Evolutionary conservation across 30 jellyfish, hydroid and myxozoan genomes (phyloP), one percentile per base, ranked within the genome.

Genomic region (Pelagia noctiluca): DNA sequence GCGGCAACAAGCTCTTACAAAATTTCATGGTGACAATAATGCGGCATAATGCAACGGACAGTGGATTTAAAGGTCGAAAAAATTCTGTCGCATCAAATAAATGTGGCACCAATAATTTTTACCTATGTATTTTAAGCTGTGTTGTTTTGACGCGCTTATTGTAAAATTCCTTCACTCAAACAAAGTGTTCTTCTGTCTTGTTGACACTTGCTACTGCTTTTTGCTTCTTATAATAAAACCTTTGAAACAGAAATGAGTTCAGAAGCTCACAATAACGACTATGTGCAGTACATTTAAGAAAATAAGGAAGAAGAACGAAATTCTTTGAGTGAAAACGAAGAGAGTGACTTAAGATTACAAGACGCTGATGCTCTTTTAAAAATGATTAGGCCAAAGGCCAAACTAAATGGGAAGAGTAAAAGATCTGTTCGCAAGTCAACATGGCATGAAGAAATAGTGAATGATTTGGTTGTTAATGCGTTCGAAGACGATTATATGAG

Each of bases 381-480:
- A 5, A 8, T 5, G 72, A 31, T 82, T 50, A 57, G 92, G 85
- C 86, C 85, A 13, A 66, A 31, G 76, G 35, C 24, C 21, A 69
- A 54, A 62, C 50, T 19, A 5, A 10, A 60, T 47, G 29, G 18
- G 30, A 81, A 47, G 35, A 18, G 71, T 37, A 71, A 70, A 42
- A 80, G 76, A 66, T 22, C 76, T 42, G 90, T 75, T 63, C 83
- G 90, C 66, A 80, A 66, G 37, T 80, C 90, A 28, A 83, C 81
- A 26, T 83, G 86, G 93, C 80, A 34, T 63, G 93, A 83, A 61
- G 86, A 68, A 64, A 66, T 69, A 33, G 53, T 26, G 1, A 36
- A 68, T 83, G 93, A 83, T 53, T 47, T 69, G 62, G 85, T 83
- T 30, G 93, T 68, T 70, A 25, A 68, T 68, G 93, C 54, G 61